These are phyloP conservation scores for Campoplex capitator DNA, from an alignment of 2,888 invertebrate species.

Conservation along the genomic window DNA sequence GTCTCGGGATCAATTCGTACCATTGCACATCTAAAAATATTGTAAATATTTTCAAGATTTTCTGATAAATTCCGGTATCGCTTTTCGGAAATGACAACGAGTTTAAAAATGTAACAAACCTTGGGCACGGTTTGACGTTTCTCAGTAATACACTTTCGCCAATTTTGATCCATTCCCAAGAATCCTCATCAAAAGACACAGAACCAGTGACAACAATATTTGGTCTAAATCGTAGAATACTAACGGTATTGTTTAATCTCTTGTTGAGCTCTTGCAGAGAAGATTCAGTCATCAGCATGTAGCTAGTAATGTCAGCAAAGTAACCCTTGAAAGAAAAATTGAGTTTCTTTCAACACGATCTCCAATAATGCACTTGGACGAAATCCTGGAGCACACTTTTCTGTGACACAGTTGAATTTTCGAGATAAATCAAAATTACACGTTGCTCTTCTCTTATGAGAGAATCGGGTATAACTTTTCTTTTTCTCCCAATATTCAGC, in stretches of 20 bases:
- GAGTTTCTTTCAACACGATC: no score
- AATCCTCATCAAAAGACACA: conserved; percentile 85
- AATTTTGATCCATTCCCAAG: conserved; percentile 87
- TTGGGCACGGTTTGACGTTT: conserved; percentile 86
- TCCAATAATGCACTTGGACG: neutral
- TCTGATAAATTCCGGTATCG: neutral
- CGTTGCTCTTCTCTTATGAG: neutral
- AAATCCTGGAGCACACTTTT: neutral
- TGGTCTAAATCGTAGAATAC: conserved; percentile 86
- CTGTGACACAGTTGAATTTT: neutral
- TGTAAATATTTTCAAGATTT: neutral
- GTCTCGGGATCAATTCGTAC: conserved; percentile 85
- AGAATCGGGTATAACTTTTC: neutral
- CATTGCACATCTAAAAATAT: conserved; percentile 82
- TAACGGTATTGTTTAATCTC: conserved; percentile 83
- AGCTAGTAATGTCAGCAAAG: conserved; percentile 86
- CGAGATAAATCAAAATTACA: neutral
- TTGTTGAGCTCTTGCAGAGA: conserved; percentile 86
- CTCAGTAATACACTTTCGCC: conserved; percentile 85
- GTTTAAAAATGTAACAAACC: conserved; percentile 80
- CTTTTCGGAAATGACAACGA: neutral
- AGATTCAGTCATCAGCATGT: conserved; percentile 85
- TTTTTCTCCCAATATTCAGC: neutral
- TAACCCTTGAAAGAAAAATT: conserved; percentile 82
- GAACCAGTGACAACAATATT: conserved; percentile 86